Conservation (phyloP, 2,113 vertebrate genomes). For the Mandrillus leucophaeus region DNA sequence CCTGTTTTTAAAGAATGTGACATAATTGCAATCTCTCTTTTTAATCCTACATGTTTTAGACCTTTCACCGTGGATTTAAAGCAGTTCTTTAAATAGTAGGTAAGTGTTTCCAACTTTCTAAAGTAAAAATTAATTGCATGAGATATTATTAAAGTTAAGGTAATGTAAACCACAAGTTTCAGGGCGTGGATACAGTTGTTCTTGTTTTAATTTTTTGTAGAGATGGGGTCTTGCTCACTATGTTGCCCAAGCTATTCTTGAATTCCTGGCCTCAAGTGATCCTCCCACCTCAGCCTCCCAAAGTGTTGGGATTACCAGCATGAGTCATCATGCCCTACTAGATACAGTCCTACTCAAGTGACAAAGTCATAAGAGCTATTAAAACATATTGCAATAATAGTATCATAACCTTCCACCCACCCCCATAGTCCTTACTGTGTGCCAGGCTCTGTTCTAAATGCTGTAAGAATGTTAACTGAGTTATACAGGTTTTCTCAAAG, state of each 20-base stretch:
- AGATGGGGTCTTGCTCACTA: no score
- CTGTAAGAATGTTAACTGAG: neutral
- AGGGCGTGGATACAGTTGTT: neutral
- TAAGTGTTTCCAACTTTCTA: neutral
- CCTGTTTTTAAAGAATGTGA: constrained; percentile 31
- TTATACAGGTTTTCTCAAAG: neutral
- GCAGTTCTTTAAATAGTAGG: neutral
- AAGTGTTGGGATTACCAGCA: no score
- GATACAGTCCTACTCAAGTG: neutral
- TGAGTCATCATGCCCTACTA: no score
- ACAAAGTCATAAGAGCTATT: neutral
- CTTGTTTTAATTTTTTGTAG: no score
- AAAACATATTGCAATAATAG: neutral
- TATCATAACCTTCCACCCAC: neutral
- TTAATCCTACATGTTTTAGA: neutral
- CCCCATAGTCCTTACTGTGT: neutral
- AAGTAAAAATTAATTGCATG: constrained; percentile 21
- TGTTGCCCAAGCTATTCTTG: no score
- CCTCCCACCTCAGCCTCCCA: no score
- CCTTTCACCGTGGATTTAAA: constrained; percentile 12
- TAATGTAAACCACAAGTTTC: neutral
- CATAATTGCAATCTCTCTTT: neutral
- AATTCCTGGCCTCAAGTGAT: no score
- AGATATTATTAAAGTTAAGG: neutral
- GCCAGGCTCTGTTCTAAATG: neutral